Evolutionary conservation across 2,797 vertebrate species (phyloP).

Genomic region (Lutjanus argentimaculatus): DNA sequence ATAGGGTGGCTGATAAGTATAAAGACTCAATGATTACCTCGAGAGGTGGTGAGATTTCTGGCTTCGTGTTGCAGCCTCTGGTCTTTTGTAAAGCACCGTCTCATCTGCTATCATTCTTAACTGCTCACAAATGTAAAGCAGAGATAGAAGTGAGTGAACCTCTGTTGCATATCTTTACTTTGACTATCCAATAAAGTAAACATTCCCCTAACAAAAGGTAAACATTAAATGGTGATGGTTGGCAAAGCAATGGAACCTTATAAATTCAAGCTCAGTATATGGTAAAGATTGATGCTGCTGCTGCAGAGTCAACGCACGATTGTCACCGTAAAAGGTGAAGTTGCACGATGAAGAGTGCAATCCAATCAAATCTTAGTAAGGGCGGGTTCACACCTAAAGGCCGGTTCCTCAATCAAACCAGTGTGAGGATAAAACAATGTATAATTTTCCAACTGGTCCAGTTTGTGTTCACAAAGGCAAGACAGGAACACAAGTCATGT

Average conservation of each 20-base stretch:
- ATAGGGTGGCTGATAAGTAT: conserved; percentile 60
- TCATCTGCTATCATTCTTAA: conserved; percentile 38
- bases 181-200: conserved; percentile 10
- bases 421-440: too few relatives aligned
- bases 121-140: conserved; percentile 28
- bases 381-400: too few relatives aligned
- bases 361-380: conserved; percentile 10
- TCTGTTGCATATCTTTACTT: conserved; percentile 22
- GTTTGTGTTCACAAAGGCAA: too few relatives aligned
- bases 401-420: too few relatives aligned
- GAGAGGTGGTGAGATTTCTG: conserved; percentile 43
- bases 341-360: neutral
- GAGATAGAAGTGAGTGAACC: conserved; percentile 15
- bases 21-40: conserved; percentile 61
- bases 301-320: neutral
- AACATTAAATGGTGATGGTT: neutral
- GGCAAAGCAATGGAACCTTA: neutral
- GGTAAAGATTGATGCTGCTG: neutral
- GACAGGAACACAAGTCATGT: too few relatives aligned
- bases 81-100: conserved; percentile 37
- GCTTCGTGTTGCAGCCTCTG: conserved; percentile 39
- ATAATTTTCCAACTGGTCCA: too few relatives aligned
- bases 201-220: neutral
- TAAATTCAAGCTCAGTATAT: conserved; percentile 2
- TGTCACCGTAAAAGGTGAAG: conserved; percentile 25